phyloP scores from a whole-genome alignment of 2,797 vertebrate species.

The Crax fasciolata region DNA sequence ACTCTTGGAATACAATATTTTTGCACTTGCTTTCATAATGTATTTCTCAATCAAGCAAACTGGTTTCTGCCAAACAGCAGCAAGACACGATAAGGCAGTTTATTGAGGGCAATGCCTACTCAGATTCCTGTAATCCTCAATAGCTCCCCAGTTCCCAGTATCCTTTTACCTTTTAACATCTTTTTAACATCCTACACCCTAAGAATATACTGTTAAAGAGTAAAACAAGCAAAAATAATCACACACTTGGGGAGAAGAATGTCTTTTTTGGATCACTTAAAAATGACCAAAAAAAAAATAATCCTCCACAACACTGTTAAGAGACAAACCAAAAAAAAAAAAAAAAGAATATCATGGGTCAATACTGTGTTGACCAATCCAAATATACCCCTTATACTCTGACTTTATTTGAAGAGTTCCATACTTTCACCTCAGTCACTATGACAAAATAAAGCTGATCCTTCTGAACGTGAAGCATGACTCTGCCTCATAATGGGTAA shows the following conservation, averaged over 20 bases:
- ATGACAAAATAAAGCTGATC: background rate
- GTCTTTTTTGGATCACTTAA: background rate
- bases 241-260: background rate
- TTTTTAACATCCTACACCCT: background rate
- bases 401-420: background rate
- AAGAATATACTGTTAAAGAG: background rate
- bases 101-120: background rate
- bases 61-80: background rate
- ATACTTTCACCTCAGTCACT: background rate
- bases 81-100: background rate
- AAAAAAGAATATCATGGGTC: background rate
- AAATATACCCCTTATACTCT: background rate
- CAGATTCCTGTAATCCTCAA: background rate
- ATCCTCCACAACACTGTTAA: background rate
- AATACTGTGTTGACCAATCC: background rate
- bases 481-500: background rate
- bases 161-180: background rate
- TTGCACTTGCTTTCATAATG: background rate
- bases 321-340: background rate
- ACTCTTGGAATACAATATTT: background rate
- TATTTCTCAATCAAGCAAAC: background rate
- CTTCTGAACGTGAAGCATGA: background rate
- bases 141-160: background rate
- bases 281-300: background rate
- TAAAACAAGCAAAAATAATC: background rate